phyloP scores from a whole-genome alignment of 2,888 invertebrate species.

The Clostera curtula region DNA sequence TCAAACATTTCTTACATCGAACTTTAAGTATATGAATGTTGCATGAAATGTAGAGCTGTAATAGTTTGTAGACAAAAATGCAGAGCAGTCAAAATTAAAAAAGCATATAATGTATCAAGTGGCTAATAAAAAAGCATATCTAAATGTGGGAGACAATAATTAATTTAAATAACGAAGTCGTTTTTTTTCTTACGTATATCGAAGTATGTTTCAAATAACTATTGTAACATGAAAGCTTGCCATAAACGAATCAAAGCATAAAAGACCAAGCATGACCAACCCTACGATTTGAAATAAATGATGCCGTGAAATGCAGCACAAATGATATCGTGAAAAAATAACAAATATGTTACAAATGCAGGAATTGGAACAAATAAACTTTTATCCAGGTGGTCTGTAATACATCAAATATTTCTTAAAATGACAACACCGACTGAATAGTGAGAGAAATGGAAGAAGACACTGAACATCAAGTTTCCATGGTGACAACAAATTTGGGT shows the following conservation, averaged over 20 bases:
- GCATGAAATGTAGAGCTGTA: constrained; percentile 29
- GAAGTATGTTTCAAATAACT: constrained; percentile 14
- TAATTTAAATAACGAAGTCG: constrained; percentile 12
- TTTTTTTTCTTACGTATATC: background rate
- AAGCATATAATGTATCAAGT: no score
- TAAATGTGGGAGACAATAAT: no score
- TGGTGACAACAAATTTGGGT: constrained; percentile 31
- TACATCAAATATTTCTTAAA: constrained; percentile 29
- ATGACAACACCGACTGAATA: constrained; percentile 26
- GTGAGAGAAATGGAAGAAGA: constrained; percentile 40
- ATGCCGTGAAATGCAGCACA: constrained; percentile 21
- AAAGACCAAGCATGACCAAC: no score
- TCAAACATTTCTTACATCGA: no score
- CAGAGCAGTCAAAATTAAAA: constrained; percentile 56
- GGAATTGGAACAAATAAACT: constrained; percentile 21
- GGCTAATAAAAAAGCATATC: no score
- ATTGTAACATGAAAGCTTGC: constrained; percentile 12
- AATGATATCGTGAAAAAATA: constrained; percentile 21
- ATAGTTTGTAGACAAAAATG: constrained; percentile 60
- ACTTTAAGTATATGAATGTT: constrained; percentile 28
- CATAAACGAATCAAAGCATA: no score
- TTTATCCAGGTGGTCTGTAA: constrained; percentile 21
- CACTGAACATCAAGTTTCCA: constrained; percentile 44
- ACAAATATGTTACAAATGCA: constrained; percentile 12
- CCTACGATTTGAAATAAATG: no score